Evolutionary conservation across 2,888 invertebrate species (phyloP), one percentile per base, ranked within the genome.

Genomic region (Lysandra bellargus): DNA sequence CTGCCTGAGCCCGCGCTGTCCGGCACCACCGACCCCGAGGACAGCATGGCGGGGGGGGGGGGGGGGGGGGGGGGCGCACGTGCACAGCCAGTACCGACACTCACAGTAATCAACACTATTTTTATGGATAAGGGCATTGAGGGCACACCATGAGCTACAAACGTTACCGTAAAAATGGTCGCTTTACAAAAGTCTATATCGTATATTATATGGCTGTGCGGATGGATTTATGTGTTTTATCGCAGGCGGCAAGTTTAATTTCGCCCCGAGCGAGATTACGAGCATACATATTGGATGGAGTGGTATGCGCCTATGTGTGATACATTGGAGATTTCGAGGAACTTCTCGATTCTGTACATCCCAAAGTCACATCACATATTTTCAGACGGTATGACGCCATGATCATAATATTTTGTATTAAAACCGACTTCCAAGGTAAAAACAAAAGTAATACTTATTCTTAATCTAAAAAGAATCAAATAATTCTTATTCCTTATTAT

Each of bases 1-100:
- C 87, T 94, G 93, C 85, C 86, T 91, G 17, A 80, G 87, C 23
- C 83, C 90, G 87, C 92, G 79, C 86, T 87, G 84, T 92, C 90
- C 87, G 88, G 90, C 85, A 83, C 91, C 80, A 87, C 85, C 9
- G 84, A 82, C 2, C 86, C 88, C 33, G 79, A 85, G 73, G 79
- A n/a, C 53, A 87, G 85, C 14, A 89, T 91, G 1, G 83, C 86
- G 6, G n/a, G 60, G n/a, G 23, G 60, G 85, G 17, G 84, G 60
- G n/a, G 23, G 60, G 85, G 17, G 84, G n/a, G 60, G n/a, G 23
- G 60, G 85, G 17, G 84, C 88, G 6, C 82, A 88, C 44, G 88
- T 91, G 76, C 86, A 85, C 76, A 86, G 86, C 80, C 83, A 91
- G 33, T 93, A 92, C 85, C 84, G 88, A 9, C 93, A 93, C 82